Percentiles rank a stretch among this genome's conserved stretches.
These are phyloP conservation scores for Caerostris darwini DNA, from an alignment of 1,140 invertebrate species.

Conservation along the genomic window DNA sequence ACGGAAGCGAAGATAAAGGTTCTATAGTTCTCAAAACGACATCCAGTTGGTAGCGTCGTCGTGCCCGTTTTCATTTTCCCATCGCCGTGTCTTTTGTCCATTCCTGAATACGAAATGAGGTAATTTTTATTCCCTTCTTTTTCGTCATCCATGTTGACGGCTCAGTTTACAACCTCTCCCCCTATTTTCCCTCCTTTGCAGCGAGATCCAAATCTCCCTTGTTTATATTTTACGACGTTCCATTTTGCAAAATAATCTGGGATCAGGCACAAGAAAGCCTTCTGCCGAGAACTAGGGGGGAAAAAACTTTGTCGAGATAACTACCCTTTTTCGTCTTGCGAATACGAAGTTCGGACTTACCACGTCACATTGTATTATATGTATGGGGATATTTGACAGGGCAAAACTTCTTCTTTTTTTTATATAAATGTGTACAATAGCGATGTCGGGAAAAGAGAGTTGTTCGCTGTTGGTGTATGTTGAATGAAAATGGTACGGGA, in stretches of 20 bases:
- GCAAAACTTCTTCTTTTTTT: neutral
- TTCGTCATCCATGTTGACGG: neutral
- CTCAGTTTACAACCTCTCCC: neutral
- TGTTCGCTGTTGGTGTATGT: neutral
- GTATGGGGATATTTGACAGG: neutral
- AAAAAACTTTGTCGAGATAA: conserved; percentile 16
- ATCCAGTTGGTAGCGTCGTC: conserved; percentile 32
- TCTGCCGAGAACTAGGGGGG: neutral
- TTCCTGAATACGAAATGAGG: conserved; percentile 71
- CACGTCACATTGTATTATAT: conserved; percentile 21
- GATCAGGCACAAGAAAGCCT: conserved; percentile 16
- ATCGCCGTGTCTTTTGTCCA: conserved; percentile 52
- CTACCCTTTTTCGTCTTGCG: neutral
- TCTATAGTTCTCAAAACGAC: conserved; percentile 48
- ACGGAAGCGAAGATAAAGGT: neutral
- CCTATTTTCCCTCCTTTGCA: neutral
- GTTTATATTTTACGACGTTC: conserved; percentile 64
- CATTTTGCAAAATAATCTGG: conserved; percentile 54
- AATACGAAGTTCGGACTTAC: conserved; percentile 22
- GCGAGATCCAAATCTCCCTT: conserved; percentile 36
- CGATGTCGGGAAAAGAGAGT: neutral
- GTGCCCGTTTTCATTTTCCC: conserved; percentile 15
- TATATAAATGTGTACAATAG: neutral
- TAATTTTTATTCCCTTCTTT: conserved; percentile 14
- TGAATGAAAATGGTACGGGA: too few relatives aligned